A percentile compares a stretch with the other conserved stretches of the same genome.
Conservation (phyloP, 2,797 vertebrate genomes). For the Tinamus major region DNA sequence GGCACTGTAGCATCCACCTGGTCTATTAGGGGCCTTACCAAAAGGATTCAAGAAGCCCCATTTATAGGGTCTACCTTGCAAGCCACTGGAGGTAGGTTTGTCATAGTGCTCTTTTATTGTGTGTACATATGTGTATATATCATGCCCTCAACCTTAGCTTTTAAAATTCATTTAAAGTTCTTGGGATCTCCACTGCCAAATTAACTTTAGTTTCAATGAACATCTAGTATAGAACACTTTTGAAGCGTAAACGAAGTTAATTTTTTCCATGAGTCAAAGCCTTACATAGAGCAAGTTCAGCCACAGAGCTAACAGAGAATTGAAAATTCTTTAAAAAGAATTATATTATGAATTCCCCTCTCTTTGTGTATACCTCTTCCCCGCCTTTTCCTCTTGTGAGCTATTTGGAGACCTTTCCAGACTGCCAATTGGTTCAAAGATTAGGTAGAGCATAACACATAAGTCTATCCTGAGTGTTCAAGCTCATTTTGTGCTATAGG, state of each 20-base stretch:
- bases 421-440: background rate
- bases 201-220: background rate
- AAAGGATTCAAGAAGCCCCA: slow-evolving; percentile 61
- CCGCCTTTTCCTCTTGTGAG: background rate
- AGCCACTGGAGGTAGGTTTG: slow-evolving; percentile 82
- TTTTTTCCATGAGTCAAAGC: background rate
- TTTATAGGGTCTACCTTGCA: slow-evolving; percentile 81
- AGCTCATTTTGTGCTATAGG: background rate
- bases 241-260: background rate
- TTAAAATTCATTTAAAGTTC: background rate
- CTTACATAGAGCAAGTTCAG: background rate
- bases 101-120: background rate
- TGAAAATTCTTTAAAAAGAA: background rate
- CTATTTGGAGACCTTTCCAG: background rate
- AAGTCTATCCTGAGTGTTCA: background rate
- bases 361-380: background rate
- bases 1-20: slow-evolving; percentile 74
- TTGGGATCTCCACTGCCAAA: background rate
- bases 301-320: background rate
- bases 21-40: slow-evolving; percentile 78
- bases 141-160: background rate
- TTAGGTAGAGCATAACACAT: background rate
- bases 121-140: background rate
- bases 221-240: background rate
- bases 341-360: background rate